Conservation (phyloP, 2,797 vertebrate genomes). For the Cheirogaleus major region DNA sequence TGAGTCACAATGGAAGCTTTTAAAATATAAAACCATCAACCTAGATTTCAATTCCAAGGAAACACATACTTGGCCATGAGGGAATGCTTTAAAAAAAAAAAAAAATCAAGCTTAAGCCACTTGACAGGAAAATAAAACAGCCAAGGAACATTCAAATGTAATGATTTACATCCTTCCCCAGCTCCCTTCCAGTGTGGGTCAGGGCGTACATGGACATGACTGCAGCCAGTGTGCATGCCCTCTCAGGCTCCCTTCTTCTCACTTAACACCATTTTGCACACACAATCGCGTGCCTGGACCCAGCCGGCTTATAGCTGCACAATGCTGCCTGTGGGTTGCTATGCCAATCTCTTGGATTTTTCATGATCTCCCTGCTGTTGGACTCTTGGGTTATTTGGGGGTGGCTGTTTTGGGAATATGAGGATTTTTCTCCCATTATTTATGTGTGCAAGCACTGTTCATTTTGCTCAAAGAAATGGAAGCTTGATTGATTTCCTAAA, state of each 20-base stretch:
- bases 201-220: background rate
- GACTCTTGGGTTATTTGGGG: background rate
- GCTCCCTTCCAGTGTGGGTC: background rate
- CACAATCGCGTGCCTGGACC: background rate
- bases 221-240: background rate
- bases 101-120: conserved; percentile 65
- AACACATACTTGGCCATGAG: conserved; percentile 75
- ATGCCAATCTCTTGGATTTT: background rate
- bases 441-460: conserved; percentile 73
- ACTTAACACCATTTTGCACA: background rate
- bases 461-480: conserved; percentile 78
- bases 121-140: conserved; percentile 77
- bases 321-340: background rate
- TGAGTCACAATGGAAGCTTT: conserved; percentile 75
- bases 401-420: conserved; percentile 28
- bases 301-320: background rate
- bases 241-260: background rate
- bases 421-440: conserved; percentile 65
- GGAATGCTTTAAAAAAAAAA: conserved; percentile 52
- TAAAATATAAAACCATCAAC: conserved; percentile 76
- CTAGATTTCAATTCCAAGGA: conserved; percentile 76
- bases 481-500: conserved; percentile 78
- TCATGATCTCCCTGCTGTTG: background rate
- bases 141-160: conserved; percentile 62
- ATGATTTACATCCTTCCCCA: conserved; percentile 59